phyloP scores from a whole-genome alignment of 2,888 invertebrate species.

The Gasteruption jaculator region DNA sequence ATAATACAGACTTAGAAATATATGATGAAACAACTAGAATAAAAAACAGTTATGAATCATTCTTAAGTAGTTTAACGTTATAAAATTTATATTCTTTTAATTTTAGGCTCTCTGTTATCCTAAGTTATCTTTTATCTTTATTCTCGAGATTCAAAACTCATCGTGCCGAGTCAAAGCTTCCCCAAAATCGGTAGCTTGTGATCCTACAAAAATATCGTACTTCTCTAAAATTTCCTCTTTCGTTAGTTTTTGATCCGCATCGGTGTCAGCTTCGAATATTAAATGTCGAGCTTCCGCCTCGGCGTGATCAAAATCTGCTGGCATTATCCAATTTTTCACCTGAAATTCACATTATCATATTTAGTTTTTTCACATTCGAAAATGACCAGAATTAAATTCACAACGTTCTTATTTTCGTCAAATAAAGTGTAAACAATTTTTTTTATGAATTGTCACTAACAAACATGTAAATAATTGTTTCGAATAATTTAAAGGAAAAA shows the following conservation, averaged over 20 bases:
- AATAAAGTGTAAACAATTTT: conserved; percentile 2
- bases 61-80: too few relatives aligned
- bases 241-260: conserved; percentile 86
- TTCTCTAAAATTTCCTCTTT: conserved; percentile 88
- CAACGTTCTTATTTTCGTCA: neutral
- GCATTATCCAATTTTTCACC: conserved; percentile 87
- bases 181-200: conserved; percentile 98
- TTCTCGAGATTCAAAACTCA: conserved; percentile 69
- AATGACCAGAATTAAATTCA: too few relatives aligned
- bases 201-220: conserved; percentile 97
- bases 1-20: too few relatives aligned
- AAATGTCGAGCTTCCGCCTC: conserved; percentile 95
- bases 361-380: too few relatives aligned
- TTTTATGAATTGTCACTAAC: too few relatives aligned
- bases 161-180: conserved; percentile 93
- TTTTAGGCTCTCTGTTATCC: too few relatives aligned
- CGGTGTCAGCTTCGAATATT: conserved; percentile 88
- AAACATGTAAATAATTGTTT: neutral
- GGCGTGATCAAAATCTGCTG: conserved; percentile 94
- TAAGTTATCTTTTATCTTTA: neutral
- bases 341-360: too few relatives aligned
- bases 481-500: conserved; percentile 1
- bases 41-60: too few relatives aligned
- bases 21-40: too few relatives aligned
- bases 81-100: too few relatives aligned